Percentiles rank a stretch among this genome's conserved stretches.
These are phyloP conservation scores for Philaethria dido DNA, from an alignment of 2,888 invertebrate species.

Conservation along the genomic window DNA sequence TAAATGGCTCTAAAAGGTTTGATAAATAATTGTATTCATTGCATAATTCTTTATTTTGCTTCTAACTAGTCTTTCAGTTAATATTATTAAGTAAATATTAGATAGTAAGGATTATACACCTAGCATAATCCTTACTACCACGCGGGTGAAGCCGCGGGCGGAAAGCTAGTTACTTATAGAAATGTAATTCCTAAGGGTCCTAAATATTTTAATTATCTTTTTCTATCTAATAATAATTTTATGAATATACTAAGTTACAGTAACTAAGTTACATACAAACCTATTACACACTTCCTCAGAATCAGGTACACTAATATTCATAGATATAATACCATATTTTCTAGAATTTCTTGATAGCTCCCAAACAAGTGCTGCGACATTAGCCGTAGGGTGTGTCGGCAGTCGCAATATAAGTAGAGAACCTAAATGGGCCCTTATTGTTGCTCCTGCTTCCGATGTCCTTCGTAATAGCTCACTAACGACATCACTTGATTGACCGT, in stretches of 20 bases:
- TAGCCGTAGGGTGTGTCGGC: constrained; percentile 60
- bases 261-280: constrained; percentile 49
- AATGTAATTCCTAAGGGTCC: no score
- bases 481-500: constrained; percentile 48
- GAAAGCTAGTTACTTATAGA: no score
- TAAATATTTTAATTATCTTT: no score
- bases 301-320: constrained; percentile 68
- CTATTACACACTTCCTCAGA: constrained; percentile 69
- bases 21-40: no score
- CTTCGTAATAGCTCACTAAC: constrained; percentile 51
- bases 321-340: constrained; percentile 59
- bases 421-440: constrained; percentile 64
- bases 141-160: no score
- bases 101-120: no score
- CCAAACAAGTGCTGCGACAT: constrained; percentile 57
- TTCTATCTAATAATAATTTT: no score
- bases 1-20: constrained; percentile 55
- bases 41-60: no score
- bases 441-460: constrained; percentile 55
- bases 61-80: no score
- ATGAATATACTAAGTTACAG: no score
- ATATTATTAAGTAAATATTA: no score
- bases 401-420: constrained; percentile 64
- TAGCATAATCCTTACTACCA: no score
- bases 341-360: constrained; percentile 54